Conservation (phyloP, 2,113 vertebrate species). For the Neomonachus schauinslandi region DNA sequence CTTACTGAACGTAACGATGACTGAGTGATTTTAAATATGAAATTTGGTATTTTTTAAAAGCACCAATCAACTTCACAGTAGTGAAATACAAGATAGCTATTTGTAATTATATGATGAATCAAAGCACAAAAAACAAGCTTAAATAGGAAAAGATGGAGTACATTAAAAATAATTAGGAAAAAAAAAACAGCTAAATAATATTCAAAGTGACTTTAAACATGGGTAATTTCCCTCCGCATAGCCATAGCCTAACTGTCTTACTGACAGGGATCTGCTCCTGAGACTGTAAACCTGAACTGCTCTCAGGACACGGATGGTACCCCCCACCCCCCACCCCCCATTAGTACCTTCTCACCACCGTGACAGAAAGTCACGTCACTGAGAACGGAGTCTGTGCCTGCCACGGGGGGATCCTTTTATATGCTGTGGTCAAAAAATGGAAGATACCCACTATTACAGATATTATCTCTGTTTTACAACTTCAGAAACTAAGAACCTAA, state of each 20-base stretch:
- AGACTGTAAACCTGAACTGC: neutral
- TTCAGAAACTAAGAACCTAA: neutral
- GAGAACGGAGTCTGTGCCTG: neutral
- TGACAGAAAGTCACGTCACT: rapidly evolving
- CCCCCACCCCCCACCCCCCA: rapidly evolving
- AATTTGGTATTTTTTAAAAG: neutral
- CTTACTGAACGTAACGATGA: neutral
- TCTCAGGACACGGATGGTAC: rapidly evolving
- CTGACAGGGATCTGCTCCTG: neutral
- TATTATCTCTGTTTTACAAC: neutral
- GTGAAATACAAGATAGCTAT: neutral
- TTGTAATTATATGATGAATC: neutral
- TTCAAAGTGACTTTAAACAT: neutral
- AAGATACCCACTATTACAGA: neutral
- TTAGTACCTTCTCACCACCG: rapidly evolving
- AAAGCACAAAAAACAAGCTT: neutral
- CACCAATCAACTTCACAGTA: neutral
- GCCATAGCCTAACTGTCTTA: neutral
- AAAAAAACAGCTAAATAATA: neutral
- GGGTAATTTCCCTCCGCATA: neutral
- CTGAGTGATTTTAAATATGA: neutral
- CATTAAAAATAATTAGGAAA: neutral
- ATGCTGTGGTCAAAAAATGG: neutral
- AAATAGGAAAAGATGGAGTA: neutral
- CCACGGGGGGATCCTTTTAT: neutral